Evolutionary conservation across 2,113 vertebrate species (phyloP).

Genomic region (Tragelaphus buxtoni): DNA sequence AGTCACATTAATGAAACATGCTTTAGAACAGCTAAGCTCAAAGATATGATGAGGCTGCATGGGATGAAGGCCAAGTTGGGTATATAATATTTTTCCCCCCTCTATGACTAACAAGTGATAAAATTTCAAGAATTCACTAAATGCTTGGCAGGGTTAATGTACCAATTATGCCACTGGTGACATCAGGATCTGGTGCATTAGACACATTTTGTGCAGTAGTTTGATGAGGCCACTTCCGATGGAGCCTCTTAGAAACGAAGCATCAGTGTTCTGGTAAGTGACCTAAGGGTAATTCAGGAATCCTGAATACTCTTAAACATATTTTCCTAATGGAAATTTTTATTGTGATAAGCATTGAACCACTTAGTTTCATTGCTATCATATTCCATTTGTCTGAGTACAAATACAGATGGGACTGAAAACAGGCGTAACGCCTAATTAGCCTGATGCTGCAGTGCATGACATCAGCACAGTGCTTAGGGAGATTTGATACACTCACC

Average conservation of each 20-base stretch:
- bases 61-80: neutral
- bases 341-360: neutral
- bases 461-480: neutral
- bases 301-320: neutral
- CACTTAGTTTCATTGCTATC: neutral
- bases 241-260: neutral
- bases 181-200: neutral
- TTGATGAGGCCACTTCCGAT: neutral
- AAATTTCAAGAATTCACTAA: neutral
- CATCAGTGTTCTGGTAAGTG: neutral
- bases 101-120: neutral
- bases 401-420: neutral
- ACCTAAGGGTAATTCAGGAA: neutral
- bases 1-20: neutral
- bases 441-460: neutral
- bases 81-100: neutral
- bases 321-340: slow-evolving; percentile 14
- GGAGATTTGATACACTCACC: neutral
- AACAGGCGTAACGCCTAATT: neutral
- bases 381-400: neutral
- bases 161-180: neutral
- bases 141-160: neutral
- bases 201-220: neutral
- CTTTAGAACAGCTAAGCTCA: neutral
- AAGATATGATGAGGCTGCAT: neutral